These are phyloP conservation scores for Quiscalus mexicanus DNA, from an alignment of 2,113 vertebrate genomes.

Conservation along the genomic window DNA sequence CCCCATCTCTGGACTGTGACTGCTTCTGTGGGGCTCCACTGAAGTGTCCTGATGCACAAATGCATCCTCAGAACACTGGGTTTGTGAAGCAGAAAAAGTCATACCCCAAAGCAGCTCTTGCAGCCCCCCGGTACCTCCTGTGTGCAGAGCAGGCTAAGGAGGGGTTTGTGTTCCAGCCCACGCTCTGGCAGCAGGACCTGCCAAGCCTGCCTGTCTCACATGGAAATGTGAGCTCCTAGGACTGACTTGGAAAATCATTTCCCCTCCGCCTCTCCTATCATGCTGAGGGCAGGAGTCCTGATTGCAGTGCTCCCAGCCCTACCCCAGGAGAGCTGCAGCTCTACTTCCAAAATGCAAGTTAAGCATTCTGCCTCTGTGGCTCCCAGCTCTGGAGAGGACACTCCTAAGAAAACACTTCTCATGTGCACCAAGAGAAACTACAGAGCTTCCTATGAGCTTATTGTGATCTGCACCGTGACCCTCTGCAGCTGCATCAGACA, in stretches of 20 bases:
- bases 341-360: not conserved
- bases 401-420: slow-evolving; percentile 67
- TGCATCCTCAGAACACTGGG: not conserved
- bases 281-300: not conserved
- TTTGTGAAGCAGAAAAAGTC: not conserved
- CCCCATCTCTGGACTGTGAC: not conserved
- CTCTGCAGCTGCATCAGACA: slow-evolving; percentile 64
- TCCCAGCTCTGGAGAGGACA: slow-evolving; percentile 49
- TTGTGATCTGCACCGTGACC: slow-evolving; percentile 57
- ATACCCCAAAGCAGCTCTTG: fast-evolving
- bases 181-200: not conserved
- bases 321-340: not conserved
- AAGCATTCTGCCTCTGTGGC: not conserved
- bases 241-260: not conserved
- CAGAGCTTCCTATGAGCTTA: slow-evolving; percentile 82
- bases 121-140: not conserved
- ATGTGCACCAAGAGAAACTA: slow-evolving; percentile 71
- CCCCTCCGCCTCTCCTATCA: slow-evolving; percentile 35
- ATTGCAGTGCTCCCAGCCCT: not conserved
- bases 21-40: not conserved
- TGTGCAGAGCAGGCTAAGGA: not conserved
- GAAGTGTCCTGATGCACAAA: not conserved
- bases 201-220: not conserved
- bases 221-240: not conserved
- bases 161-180: not conserved